These are phyloP conservation scores for Hylyphantes graminicola DNA, from an alignment of 1,140 invertebrate genomes.

Conservation along the genomic window DNA sequence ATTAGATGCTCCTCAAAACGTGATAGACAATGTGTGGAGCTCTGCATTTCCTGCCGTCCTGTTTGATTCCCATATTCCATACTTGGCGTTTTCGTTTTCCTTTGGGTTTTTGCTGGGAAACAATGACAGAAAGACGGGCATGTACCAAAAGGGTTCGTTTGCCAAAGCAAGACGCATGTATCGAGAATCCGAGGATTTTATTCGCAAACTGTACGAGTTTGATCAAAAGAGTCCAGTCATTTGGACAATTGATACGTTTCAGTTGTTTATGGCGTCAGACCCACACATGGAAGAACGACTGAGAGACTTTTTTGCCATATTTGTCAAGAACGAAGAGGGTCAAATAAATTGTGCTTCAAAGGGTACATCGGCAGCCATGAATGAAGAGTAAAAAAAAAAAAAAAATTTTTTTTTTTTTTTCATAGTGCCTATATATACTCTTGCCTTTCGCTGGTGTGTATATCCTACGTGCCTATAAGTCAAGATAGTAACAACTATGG, in stretches of 20 bases:
- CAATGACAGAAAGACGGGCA: background rate
- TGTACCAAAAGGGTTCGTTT: background rate
- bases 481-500: too few relatives aligned
- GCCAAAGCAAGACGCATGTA: background rate
- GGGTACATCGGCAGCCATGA: too few relatives aligned
- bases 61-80: background rate
- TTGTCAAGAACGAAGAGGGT: too few relatives aligned
- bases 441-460: too few relatives aligned
- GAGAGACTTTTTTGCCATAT: too few relatives aligned
- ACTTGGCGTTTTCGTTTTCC: background rate
- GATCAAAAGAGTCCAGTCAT: background rate
- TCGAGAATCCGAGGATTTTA: background rate
- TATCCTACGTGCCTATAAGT: too few relatives aligned
- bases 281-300: background rate
- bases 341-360: too few relatives aligned
- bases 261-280: background rate
- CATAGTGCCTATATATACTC: too few relatives aligned
- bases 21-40: background rate
- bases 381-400: too few relatives aligned
- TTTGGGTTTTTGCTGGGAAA: background rate
- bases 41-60: background rate
- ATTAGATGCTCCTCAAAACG: background rate
- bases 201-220: background rate
- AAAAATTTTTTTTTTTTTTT: too few relatives aligned
- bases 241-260: conserved; percentile 11